Evolutionary conservation across 2,888 invertebrate species (phyloP).

Genomic region (Ellobium chinense): DNA sequence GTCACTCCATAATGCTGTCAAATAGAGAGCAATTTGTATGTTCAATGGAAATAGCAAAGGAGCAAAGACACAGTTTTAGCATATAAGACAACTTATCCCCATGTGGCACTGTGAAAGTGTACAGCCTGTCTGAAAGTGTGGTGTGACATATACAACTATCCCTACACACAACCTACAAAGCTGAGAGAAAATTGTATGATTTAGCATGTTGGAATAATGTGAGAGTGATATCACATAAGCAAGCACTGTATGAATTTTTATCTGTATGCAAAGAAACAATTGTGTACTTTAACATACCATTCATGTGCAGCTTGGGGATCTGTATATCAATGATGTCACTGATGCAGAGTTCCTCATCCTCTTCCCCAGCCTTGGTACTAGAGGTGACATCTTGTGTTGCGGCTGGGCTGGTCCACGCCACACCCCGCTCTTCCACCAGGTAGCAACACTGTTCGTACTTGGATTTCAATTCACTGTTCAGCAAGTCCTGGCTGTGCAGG

Average conservation of each 20-base stretch:
- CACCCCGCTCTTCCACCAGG: constrained; percentile 63
- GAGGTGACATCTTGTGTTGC: neutral
- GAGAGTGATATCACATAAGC: too few relatives aligned
- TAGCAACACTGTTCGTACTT: constrained; percentile 60
- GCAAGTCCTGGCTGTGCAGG: constrained; percentile 63
- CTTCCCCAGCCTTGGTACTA: constrained; percentile 41
- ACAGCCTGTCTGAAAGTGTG: too few relatives aligned
- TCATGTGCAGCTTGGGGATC: constrained; percentile 43
- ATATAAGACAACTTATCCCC: too few relatives aligned
- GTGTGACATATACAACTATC: too few relatives aligned
- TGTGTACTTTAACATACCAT: too few relatives aligned
- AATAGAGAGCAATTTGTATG: neutral
- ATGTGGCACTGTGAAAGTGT: too few relatives aligned
- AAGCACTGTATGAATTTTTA: too few relatives aligned
- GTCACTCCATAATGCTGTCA: constrained; percentile 14
- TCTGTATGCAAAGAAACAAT: too few relatives aligned
- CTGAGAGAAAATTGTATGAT: too few relatives aligned
- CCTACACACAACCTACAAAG: too few relatives aligned
- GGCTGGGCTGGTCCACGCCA: constrained; percentile 63
- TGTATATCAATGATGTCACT: constrained; percentile 51
- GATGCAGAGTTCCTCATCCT: constrained; percentile 42
- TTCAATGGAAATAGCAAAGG: neutral
- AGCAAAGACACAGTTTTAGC: too few relatives aligned
- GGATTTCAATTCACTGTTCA: constrained; percentile 60
- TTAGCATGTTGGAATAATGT: too few relatives aligned